These are phyloP conservation scores for Aphaenogaster ashmeadi DNA, from an alignment of 1,140 invertebrate genomes.

Conservation along the genomic window DNA sequence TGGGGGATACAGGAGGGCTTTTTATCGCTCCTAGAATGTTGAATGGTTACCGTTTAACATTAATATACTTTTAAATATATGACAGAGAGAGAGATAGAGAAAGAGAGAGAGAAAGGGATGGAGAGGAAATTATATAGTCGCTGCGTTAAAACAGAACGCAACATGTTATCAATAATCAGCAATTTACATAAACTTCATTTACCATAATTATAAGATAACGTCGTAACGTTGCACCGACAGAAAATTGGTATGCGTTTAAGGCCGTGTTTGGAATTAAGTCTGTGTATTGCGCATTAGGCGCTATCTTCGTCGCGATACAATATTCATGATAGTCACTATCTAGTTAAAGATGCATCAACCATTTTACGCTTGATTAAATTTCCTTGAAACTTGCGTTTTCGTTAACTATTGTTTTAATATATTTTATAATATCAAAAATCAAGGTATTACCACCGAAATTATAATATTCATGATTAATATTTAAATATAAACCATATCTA, in stretches of 20 bases:
- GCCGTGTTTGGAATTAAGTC: background rate
- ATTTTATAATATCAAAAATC: background rate
- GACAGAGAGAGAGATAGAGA: background rate
- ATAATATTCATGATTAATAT: slow-evolving; percentile 24
- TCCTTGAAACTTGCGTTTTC: background rate
- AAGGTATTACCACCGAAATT: background rate
- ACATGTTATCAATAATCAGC: slow-evolving; percentile 4
- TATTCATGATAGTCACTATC: background rate
- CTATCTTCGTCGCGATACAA: background rate
- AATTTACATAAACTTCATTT: slow-evolving; percentile 45
- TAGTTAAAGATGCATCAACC: slow-evolving; percentile 2
- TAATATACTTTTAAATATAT: slow-evolving; percentile 14
- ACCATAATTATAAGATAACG: slow-evolving; percentile 30
- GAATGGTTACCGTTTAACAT: slow-evolving; percentile 23
- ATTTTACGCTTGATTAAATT: slow-evolving; percentile 14
- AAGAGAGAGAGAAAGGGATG: background rate
- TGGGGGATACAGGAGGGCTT: background rate
- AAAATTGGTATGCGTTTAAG: slow-evolving; percentile 8
- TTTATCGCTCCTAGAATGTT: slow-evolving; percentile 11
- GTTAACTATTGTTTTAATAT: background rate
- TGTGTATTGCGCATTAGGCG: background rate
- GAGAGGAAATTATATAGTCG: slow-evolving; percentile 8
- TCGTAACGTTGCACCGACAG: background rate
- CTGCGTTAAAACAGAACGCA: background rate
- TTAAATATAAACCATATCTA: slow-evolving; percentile 21